Evolutionary conservation across 2,888 invertebrate species (phyloP).

Genomic region (Ecdyonurus torrentis): DNA sequence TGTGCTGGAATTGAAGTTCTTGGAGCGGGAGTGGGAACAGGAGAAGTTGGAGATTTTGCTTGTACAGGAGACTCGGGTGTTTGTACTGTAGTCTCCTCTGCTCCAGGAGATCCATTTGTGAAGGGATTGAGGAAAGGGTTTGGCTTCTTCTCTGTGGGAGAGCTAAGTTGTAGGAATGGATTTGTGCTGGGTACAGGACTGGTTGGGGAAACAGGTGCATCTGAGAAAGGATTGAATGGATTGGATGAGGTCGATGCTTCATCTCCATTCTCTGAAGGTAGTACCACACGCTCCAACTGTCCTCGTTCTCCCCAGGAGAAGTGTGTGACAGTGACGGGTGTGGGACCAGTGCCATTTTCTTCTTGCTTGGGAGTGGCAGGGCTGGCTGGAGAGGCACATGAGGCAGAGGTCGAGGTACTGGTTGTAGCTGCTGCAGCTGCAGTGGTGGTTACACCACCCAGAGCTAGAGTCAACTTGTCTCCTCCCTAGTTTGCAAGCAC

Average conservation of each 20-base stretch:
- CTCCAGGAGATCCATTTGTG: conserved; percentile 17
- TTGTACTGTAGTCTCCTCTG: conserved; percentile 15
- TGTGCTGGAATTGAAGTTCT: not conserved
- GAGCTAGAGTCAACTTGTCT: conserved; percentile 47
- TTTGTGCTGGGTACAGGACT: conserved; percentile 10
- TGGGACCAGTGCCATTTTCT: conserved; percentile 5
- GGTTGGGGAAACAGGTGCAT: conserved; percentile 10
- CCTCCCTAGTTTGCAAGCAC: conserved; percentile 35
- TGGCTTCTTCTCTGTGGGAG: conserved; percentile 5
- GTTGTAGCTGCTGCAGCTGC: conserved; percentile 9
- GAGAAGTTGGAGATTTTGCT: conserved; percentile 13
- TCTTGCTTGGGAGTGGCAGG: not conserved
- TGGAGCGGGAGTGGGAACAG: not conserved
- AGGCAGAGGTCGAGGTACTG: conserved; percentile 11
- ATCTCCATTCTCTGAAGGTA: conserved; percentile 10
- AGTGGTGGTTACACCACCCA: conserved; percentile 31
- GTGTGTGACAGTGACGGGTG: conserved; percentile 43
- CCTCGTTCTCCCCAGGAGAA: conserved; percentile 34
- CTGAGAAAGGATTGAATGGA: conserved; percentile 11
- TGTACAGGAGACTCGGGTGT: conserved; percentile 12
- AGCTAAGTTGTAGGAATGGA: not conserved
- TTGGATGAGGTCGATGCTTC: conserved; percentile 2
- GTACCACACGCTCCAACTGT: conserved; percentile 28
- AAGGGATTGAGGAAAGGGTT: conserved; percentile 25
- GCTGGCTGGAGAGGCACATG: conserved; percentile 9